Evolutionary conservation across 23 tunicate species (phyloP), one percentile per base, ranked within the genome.

Genomic region (Halocynthia roretzi): DNA sequence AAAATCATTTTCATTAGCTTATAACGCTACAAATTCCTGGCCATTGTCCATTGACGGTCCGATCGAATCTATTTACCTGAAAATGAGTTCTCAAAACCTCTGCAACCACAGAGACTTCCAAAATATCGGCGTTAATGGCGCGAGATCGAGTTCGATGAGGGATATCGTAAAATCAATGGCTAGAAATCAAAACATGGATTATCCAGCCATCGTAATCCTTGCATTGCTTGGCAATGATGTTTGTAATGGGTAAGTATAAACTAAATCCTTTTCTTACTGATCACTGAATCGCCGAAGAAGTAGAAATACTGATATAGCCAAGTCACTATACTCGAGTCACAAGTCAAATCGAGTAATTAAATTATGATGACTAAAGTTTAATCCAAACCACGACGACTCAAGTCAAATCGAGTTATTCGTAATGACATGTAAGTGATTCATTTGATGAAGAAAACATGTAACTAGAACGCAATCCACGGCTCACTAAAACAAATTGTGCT

Each of bases 161-260:
- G 78, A 55, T 18, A 82, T 78, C 51, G 84, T 82, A 72, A 71
- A 75, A 44, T 68, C 83, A 2, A 48, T 89, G 56, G 85, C 89
- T 7, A 53, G 93, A 48, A 84, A 76, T 61, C 56, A 61, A 67
- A 61, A 86, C 7, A 21, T 65, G 20, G 98, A 94, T 56, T 71
- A 94, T 18, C 94, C 94, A 10, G 56, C 77, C 52, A 61, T 94
- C 51, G 83, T 94, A 11, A 73, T 84, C 10, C 71, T 94, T 70
- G 87, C 98, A 17, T 62, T 94, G 51, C 71, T 94, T 17, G 98
- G 98, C 56, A 94, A 94, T 65, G 98, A 94, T 57, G 98, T 94
- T 8, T 94, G 98, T 83, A 94, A 94, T 72, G 98, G 98, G 88
- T 83, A 56, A 79, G 67, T 60, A 4, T 31, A 31, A 31, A 31